Percentiles rank a stretch among this genome's conserved stretches.
These are phyloP conservation scores for Pseudoips prasinana DNA, from an alignment of 2,888 invertebrate genomes.

Conservation along the genomic window DNA sequence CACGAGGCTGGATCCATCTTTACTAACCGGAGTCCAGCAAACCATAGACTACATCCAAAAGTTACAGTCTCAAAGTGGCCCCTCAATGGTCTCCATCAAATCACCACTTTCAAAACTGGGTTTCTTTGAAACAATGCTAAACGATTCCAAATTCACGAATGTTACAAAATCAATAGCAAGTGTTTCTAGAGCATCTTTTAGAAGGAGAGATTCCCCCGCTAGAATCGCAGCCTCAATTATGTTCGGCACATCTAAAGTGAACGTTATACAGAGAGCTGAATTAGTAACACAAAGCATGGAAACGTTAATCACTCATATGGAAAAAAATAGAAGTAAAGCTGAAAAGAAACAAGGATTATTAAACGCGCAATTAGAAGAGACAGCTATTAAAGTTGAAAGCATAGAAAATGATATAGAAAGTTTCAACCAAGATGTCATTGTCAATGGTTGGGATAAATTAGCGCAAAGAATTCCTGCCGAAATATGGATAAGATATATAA, in stretches of 20 bases:
- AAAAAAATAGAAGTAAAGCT: conserved; percentile 44
- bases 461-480: conserved; percentile 84
- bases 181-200: background rate
- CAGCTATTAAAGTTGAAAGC: conserved; percentile 72
- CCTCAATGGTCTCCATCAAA: too few relatives aligned
- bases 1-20: conserved; percentile 62
- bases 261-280: conserved; percentile 75
- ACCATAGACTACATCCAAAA: background rate
- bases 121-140: background rate
- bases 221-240: too few relatives aligned
- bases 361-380: conserved; percentile 80
- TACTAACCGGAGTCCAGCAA: conserved; percentile 71
- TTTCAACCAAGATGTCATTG: conserved; percentile 78
- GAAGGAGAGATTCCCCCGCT: too few relatives aligned
- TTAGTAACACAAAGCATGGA: conserved; percentile 76
- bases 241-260: conserved; percentile 55
- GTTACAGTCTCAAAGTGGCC: background rate
- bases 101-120: background rate
- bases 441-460: conserved; percentile 78
- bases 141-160: background rate
- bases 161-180: background rate
- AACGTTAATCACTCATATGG: conserved; percentile 34
- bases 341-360: conserved; percentile 62
- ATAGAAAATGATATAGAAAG: conserved; percentile 66
- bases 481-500: conserved; percentile 81